These are phyloP conservation scores for Sphenopsis melanotis DNA, from an alignment of 2,797 vertebrate genomes.

Conservation along the genomic window DNA sequence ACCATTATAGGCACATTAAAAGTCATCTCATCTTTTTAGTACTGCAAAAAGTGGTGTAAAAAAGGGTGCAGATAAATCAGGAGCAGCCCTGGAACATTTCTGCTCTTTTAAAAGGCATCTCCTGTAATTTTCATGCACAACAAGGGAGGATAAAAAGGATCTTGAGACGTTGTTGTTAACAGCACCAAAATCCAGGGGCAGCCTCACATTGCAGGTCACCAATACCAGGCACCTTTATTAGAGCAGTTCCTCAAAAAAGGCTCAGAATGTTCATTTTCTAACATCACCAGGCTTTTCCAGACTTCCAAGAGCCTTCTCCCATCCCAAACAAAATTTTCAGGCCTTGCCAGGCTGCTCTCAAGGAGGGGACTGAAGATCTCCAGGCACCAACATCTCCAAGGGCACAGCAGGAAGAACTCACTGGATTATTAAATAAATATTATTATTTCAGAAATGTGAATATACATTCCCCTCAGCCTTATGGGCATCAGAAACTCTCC, in stretches of 20 bases:
- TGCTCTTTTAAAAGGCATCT: neutral
- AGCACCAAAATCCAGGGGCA: neutral
- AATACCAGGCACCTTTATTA: neutral
- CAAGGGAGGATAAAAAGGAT: neutral
- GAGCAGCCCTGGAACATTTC: neutral
- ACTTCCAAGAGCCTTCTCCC: neutral
- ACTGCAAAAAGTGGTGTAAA: neutral
- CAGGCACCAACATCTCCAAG: neutral
- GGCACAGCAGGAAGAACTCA: neutral
- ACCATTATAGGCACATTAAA: rapidly evolving
- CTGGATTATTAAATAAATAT: rapidly evolving
- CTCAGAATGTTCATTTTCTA: neutral
- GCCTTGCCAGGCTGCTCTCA: neutral
- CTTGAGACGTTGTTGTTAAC: neutral
- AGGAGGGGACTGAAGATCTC: neutral
- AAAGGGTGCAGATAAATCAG: neutral
- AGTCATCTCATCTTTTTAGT: neutral
- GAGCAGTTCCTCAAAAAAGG: neutral
- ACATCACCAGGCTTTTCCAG: no score
- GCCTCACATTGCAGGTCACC: neutral
- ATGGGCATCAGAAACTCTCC: neutral
- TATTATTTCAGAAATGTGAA: neutral
- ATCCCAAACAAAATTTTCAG: neutral
- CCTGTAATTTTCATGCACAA: neutral
- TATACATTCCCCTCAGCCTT: rapidly evolving